Base-by-base conservation (phyloP, 2,888 invertebrate genomes). In the Xanthorhoe designata region DNA sequence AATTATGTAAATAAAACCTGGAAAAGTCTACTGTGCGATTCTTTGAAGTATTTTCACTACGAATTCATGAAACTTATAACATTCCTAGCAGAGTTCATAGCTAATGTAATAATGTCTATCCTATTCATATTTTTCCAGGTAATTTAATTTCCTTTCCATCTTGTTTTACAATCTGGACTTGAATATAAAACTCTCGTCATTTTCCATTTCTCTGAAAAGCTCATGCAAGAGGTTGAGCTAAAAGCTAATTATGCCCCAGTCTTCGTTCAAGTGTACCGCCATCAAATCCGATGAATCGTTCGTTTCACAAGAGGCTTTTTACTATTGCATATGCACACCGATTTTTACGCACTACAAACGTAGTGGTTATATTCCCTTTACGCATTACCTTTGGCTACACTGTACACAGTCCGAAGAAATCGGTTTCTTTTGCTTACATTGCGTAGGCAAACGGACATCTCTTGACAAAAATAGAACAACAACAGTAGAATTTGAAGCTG, bases 221-320 rank as follows among this genome's bases (percentile, higher is more conserved):
- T 65, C 69, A 72, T 72, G 70, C 68, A 70, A 68, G 66, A 61
- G 66, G 72, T 70, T 67, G 77, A 82, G 77, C 82, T 83, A 83
- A 78, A 83, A 83, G 86, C 84, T 88, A 89, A 90, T 90, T 88
- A 88, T 84, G 82, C 80, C 75, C 75, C 81, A 80, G 82, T 80
- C 75, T 75, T 75, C 77, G 76, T 81, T 81, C 79, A 81, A 88
- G 86, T 85, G 83, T 83, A 81, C 79, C 78, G 83, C 83, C 85
- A 86, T 89, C 85, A 86, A 88, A 87, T 87, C 84, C 84, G 80
- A 85, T 84, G 87, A 89, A 89, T 89, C 84, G 86, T 78, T 84
- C 84, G 84, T 80, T 53, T 49, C 32, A 60, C 63, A 61, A 52
- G 49, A 47, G 15, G 55, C 45, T n/a, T 9, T 35, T 42, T 42